Evolutionary conservation across 2,797 vertebrate genomes (phyloP).

Genomic region (Pseudotriccus pelzelni): DNA sequence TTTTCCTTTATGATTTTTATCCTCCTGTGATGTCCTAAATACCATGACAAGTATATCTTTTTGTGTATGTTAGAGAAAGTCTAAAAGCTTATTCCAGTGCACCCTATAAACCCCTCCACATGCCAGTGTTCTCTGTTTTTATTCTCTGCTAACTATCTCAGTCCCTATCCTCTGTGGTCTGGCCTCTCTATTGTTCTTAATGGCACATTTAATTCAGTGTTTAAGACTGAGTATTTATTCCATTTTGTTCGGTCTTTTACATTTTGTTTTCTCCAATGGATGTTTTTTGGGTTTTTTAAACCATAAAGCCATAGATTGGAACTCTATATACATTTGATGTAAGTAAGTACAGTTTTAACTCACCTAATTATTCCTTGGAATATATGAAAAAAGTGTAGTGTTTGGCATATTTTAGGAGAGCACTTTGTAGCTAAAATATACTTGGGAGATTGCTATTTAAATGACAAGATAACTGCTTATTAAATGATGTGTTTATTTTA

Average conservation of each 20-base stretch:
- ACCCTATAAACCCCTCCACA: neutral
- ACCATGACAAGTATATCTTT: neutral
- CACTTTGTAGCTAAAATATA: neutral
- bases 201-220: neutral
- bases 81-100: neutral
- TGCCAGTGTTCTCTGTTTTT: neutral
- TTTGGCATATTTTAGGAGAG: conserved; percentile 7
- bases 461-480: conserved; percentile 17
- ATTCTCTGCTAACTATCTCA: neutral
- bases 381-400: neutral
- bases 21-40: neutral
- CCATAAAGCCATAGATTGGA: neutral
- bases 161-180: neutral
- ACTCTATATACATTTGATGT: neutral
- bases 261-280: neutral
- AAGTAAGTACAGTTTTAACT: neutral
- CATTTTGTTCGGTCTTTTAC: neutral
- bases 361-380: neutral
- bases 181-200: neutral
- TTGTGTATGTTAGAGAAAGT: neutral
- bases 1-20: neutral
- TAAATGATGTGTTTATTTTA: conserved; percentile 1
- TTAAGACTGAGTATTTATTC: neutral
- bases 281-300: neutral
- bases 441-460: neutral